Conservation (phyloP, 2,888 invertebrate genomes). For the Yponomeuta cagnagella region DNA sequence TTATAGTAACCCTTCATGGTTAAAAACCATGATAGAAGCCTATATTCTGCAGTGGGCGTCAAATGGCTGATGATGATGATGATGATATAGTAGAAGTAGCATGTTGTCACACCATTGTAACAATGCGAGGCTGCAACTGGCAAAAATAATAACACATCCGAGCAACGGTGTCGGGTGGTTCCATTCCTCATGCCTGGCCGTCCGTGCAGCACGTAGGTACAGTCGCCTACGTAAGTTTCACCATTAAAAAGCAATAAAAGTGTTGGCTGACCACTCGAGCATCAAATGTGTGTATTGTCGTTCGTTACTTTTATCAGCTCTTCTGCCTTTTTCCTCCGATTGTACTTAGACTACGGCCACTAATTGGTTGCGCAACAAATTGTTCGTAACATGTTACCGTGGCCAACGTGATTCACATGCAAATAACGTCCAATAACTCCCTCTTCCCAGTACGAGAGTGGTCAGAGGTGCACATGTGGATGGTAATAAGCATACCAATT, state of each 20-base stretch:
- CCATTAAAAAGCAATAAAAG: background rate
- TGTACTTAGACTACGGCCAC: constrained; percentile 17
- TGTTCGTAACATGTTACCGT: constrained; percentile 39
- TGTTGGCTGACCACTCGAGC: background rate
- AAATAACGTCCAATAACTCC: constrained; percentile 26
- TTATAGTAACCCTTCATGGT: background rate
- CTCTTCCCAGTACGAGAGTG: background rate
- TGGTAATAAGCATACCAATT: background rate
- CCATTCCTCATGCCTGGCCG: constrained; percentile 55
- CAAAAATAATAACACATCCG: constrained; percentile 41
- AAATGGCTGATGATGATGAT: too few relatives aligned
- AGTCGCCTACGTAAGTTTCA: background rate
- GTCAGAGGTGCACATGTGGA: background rate
- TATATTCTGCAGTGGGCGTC: too few relatives aligned
- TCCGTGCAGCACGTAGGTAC: constrained; percentile 42
- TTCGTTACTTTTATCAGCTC: background rate
- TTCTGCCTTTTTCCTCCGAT: background rate
- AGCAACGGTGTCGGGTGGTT: constrained; percentile 34
- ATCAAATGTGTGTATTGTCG: background rate
- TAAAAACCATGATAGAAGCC: too few relatives aligned
- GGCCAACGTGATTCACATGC: constrained; percentile 37
- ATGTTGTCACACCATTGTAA: constrained; percentile 19
- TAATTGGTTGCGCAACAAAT: constrained; percentile 59
- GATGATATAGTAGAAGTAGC: background rate
- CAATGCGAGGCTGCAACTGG: constrained; percentile 27